phyloP scores from a whole-genome alignment of 1,140 invertebrate species.

The Ectropis grisescens region DNA sequence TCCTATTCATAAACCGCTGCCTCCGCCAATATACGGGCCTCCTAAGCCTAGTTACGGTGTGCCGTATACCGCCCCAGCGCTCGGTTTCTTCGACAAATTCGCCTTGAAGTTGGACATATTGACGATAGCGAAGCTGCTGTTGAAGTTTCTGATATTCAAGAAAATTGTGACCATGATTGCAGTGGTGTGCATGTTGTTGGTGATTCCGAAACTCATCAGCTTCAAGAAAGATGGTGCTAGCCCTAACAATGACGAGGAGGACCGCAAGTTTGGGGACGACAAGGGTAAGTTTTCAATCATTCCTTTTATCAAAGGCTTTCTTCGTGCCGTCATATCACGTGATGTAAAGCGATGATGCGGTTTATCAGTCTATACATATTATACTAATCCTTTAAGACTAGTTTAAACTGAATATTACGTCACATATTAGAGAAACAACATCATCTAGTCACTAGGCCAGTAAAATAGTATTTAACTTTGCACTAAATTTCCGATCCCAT shows the following conservation, averaged over 20 bases:
- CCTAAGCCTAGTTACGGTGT: constrained; percentile 58
- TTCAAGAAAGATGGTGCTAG: constrained; percentile 50
- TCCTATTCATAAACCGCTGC: constrained; percentile 39
- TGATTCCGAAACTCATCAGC: constrained; percentile 77
- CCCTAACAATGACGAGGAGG: constrained; percentile 42
- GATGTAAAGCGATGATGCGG: no score
- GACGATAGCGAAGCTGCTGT: constrained; percentile 78
- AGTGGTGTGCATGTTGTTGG: constrained; percentile 78
- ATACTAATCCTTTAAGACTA: no score
- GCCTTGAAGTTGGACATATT: constrained; percentile 78
- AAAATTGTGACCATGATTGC: constrained; percentile 84
- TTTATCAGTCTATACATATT: no score
- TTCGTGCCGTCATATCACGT: no score
- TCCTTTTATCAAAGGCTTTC: not conserved
- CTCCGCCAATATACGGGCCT: constrained; percentile 60
- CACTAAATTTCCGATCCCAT: no score
- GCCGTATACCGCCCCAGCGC: constrained; percentile 68
- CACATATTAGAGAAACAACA: no score
- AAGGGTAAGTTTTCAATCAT: constrained; percentile 29
- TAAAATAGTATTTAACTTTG: no score
- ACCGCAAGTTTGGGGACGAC: constrained; percentile 30
- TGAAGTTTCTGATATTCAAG: constrained; percentile 82
- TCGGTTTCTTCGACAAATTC: constrained; percentile 70
- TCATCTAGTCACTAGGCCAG: no score
- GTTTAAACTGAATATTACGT: no score